Conservation (phyloP, 2,888 invertebrate species). For the Agonopterix arenella region DNA sequence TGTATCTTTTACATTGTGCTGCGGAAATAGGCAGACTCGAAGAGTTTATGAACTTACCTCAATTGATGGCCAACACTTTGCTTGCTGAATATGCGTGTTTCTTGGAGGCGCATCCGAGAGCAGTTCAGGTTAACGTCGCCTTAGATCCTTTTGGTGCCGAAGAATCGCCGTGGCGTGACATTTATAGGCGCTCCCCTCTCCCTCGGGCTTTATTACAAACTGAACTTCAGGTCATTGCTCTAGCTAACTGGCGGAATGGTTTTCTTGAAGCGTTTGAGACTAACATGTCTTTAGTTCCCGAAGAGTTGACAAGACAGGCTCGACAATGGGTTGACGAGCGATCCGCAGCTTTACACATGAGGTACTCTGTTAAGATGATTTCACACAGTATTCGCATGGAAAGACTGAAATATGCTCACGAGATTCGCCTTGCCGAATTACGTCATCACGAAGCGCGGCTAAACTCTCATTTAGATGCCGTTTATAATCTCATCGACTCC, state of each 20-base stretch:
- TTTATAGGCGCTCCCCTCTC: slow-evolving; percentile 18
- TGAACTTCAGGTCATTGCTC: slow-evolving; percentile 40
- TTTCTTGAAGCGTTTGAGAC: slow-evolving; percentile 53
- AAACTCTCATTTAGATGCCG: slow-evolving; percentile 45
- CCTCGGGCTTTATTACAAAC: slow-evolving; percentile 45
- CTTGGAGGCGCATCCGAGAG: slow-evolving; percentile 43
- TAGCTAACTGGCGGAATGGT: slow-evolving; percentile 53
- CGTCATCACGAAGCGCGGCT: slow-evolving; percentile 44
- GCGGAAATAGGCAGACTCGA: slow-evolving; percentile 45
- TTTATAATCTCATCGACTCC: slow-evolving; percentile 32
- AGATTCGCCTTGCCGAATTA: slow-evolving; percentile 40
- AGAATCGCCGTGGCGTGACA: slow-evolving; percentile 9
- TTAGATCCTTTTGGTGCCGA: slow-evolving; percentile 3
- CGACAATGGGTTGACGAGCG: slow-evolving; percentile 49
- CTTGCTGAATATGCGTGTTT: slow-evolving; percentile 51
- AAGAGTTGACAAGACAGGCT: slow-evolving; percentile 41
- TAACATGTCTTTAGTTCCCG: slow-evolving; percentile 37
- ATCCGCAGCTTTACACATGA: slow-evolving; percentile 35
- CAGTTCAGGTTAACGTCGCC: neutral
- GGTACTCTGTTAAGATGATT: slow-evolving; percentile 48
- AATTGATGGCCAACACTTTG: slow-evolving; percentile 34
- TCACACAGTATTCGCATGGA: slow-evolving; percentile 50
- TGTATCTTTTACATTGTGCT: slow-evolving; percentile 42
- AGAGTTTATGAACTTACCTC: slow-evolving; percentile 42
- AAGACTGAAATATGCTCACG: slow-evolving; percentile 38